Evolutionary conservation across 2,113 vertebrate genomes (phyloP).

Genomic region (Dryoscopus gambensis): DNA sequence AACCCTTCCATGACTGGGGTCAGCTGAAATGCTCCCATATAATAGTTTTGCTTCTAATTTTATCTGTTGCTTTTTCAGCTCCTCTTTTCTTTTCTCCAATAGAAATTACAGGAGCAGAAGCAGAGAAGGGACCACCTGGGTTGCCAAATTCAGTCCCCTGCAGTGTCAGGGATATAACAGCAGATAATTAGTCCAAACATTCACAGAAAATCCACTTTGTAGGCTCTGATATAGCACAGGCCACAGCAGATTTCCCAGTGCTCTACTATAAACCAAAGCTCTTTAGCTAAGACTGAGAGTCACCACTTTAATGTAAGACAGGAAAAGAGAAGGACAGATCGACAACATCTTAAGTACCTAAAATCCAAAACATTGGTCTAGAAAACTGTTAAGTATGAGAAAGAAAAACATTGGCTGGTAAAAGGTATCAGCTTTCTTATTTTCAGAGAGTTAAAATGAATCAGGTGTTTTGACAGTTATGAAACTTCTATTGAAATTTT

Average conservation of each 20-base stretch:
- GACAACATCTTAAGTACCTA: conserved; percentile 37
- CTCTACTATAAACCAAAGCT: conserved; percentile 17
- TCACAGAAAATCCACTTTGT: conserved; percentile 34
- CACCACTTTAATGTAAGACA: conserved; percentile 17
- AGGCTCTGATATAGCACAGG: conserved; percentile 32
- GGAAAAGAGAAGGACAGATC: conserved; percentile 4
- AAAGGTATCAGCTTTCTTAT: conserved; percentile 37
- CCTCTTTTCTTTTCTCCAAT: not conserved
- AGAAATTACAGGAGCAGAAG: conserved; percentile 32
- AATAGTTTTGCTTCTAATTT: conserved; percentile 45
- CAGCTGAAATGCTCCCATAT: conserved; percentile 4
- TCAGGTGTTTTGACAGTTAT: conserved; percentile 51
- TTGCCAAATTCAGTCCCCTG: conserved; percentile 41
- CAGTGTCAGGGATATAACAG: conserved; percentile 33
- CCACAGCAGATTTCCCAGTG: conserved; percentile 27
- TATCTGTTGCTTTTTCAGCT: conserved; percentile 22
- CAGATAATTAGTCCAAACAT: conserved; percentile 60
- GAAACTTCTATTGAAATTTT: conserved; percentile 37
- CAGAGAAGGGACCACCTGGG: conserved; percentile 57
- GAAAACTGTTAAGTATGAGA: conserved; percentile 14
- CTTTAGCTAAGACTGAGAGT: not conserved
- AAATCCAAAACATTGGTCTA: conserved; percentile 17
- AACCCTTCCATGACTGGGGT: not conserved
- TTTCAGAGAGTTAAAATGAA: conserved; percentile 16
- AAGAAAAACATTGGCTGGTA: conserved; percentile 33